A percentile compares a stretch with the other conserved stretches of the same genome.
Evolutionary conservation across 2,113 vertebrate species (phyloP).

Genomic region (Gambusia holbrooki): DNA sequence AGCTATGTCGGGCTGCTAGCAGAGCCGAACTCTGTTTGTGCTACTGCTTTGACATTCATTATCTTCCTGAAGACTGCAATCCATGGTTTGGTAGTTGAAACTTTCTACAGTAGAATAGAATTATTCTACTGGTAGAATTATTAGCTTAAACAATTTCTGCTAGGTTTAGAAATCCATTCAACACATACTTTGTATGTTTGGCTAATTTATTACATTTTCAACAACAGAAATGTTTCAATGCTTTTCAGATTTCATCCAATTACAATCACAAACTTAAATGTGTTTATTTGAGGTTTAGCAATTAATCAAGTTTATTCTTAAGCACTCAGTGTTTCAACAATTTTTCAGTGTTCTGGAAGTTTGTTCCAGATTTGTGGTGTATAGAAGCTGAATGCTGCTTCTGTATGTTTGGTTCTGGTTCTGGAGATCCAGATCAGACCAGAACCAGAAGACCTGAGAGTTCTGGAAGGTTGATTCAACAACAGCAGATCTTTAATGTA

Average conservation of each 20-base stretch:
- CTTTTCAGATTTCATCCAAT: neutral
- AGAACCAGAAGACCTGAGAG: too few relatives aligned
- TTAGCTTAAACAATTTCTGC: constrained; percentile 19
- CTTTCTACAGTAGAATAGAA: constrained; percentile 12
- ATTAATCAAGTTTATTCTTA: too few relatives aligned
- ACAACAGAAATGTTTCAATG: neutral
- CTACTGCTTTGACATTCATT: constrained; percentile 81
- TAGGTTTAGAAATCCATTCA: neutral
- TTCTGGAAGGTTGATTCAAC: too few relatives aligned
- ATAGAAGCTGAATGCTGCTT: too few relatives aligned
- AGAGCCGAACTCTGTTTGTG: constrained; percentile 57
- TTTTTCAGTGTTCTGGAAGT: too few relatives aligned
- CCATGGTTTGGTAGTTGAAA: constrained; percentile 14
- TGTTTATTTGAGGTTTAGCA: neutral
- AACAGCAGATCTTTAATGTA: too few relatives aligned
- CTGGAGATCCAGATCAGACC: too few relatives aligned
- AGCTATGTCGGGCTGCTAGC: constrained; percentile 63
- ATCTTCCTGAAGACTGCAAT: constrained; percentile 62
- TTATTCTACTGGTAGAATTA: neutral
- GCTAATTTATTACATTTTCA: neutral
- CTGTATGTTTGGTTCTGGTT: too few relatives aligned
- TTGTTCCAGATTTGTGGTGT: too few relatives aligned
- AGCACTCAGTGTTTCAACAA: too few relatives aligned
- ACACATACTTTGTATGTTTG: neutral
- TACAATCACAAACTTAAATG: neutral